Evolutionary conservation across 2,888 invertebrate species (phyloP).

Genomic region (Caenorhabditis sp.): DNA sequence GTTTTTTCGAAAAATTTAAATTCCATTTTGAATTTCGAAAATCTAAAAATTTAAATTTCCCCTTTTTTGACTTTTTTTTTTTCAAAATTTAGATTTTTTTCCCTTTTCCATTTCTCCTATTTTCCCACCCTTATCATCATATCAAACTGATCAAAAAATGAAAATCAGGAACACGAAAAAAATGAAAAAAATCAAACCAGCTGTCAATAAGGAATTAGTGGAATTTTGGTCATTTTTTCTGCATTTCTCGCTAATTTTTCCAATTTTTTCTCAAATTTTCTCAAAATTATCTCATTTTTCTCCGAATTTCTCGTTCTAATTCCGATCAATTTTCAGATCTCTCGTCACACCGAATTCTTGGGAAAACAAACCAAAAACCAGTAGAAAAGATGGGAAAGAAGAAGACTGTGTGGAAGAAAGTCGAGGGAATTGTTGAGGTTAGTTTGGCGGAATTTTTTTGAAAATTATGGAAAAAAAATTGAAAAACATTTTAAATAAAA

Average conservation of each 20-base stretch:
- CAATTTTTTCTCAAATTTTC: not conserved
- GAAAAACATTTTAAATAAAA: too few species aligned
- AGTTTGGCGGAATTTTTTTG: constrained; percentile 14
- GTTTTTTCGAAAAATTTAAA: not conserved
- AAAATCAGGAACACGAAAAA: not conserved
- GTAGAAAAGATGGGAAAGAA: constrained; percentile 50
- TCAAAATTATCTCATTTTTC: not conserved
- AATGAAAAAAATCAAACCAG: constrained; percentile 15
- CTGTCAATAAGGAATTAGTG: constrained; percentile 49
- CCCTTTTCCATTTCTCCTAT: too few species aligned
- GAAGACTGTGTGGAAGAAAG: constrained; percentile 56
- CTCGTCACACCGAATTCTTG: not conserved
- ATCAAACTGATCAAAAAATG: not conserved
- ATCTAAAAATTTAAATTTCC: not conserved
- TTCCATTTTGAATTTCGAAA: not conserved
- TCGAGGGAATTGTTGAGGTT: constrained; percentile 62
- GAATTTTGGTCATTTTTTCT: constrained; percentile 37
- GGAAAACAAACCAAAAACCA: constrained; percentile 17
- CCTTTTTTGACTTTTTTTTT: not conserved
- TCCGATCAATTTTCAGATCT: constrained; percentile 33
- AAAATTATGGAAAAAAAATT: too few species aligned
- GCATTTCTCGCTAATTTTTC: constrained; percentile 4
- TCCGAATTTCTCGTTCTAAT: not conserved
- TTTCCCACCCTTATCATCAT: too few species aligned
- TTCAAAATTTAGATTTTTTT: too few species aligned